Base-by-base conservation (phyloP, 2,797 vertebrate genomes). In the Ambastaia sidthimunki region DNA sequence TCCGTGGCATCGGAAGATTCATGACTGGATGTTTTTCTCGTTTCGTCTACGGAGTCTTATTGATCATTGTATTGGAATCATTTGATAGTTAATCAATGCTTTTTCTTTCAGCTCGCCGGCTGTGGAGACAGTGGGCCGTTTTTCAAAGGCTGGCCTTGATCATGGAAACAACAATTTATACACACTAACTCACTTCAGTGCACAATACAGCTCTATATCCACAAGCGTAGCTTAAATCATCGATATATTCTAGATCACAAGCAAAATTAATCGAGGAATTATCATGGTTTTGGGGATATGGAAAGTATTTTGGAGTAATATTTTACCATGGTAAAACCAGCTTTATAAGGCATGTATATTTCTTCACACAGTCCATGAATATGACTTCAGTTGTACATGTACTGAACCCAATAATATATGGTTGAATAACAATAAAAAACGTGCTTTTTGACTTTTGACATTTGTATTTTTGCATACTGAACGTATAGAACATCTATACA, bases 1-100 rank as follows among this genome's bases (percentile, higher is more conserved):
- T 83, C 76, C 34, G 82, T 83, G 84, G 80, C 81, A 69, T 48
- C 34, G 81, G 79, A 80, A 82, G 84, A 89, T 88, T 86, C 84
- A 85, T 87, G 86, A 81, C 81, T 60, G 75, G 74, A 80, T 86
- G 83, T 84, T 82, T 84, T 86, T 82, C 65, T 84, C 21, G 31
- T 57, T 86, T 79, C 82, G 81, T 83, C 89, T 84, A 89, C 90
- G 87, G 91, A 93, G 92, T 89, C 89, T 83, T 90, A 94, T 93
- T 59, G 93, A 95, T 93, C 90, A 60, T 68, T 37, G 77, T 90
- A 93, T 94, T 89, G 91, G 91, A 94, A 94, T 94, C 90, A 92
- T 94, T 93, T 93, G 93, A 95, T 94, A 92, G 93, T 89, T 93
- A 92, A 94, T 95, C 93, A 87, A 93, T 94, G 80, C 89, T 92